Evolutionary conservation across 1,140 invertebrate genomes (phyloP), one percentile per base, ranked within the genome.

Genomic region (Meloidogyne floridensis): DNA sequence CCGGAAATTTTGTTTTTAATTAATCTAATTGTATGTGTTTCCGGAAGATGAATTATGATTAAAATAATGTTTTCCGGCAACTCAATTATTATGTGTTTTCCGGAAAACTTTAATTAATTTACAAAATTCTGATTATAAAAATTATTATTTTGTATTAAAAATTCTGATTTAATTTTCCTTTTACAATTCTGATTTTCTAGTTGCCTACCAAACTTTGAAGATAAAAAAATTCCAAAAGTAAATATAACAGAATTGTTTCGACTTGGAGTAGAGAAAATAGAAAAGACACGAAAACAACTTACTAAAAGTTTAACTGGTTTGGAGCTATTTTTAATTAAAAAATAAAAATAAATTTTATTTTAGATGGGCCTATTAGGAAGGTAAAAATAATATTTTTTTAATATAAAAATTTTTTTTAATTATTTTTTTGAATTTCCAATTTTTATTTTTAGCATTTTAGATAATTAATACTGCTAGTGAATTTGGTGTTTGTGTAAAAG

Each of bases 221-320:
- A 65, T n/a, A 65, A 65, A 18, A 43, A 51, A 74, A 74, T 86
- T 42, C 82, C 51, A 43, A 83, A 88, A 75, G 82, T 89, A 15
- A 88, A 87, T 80, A 87, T 87, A 75, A 77, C 84, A 6, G 88
- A 87, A 80, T 77, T 87, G 79, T 88, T 87, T 53, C 69, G 77
- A 18, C 72, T 89, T 59, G 86, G 83, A 20, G 85, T 87, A 15
- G 82, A 87, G 3, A 78, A 81, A 42, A 87, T 87, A 72, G 78
- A 79, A 4, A 87, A 85, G 53, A 86, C 83, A 13, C 83, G 82
- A 69, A 59, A 11, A 56, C 85, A 86, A 32, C 42, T 83, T 18
- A 82, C 80, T 18, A 87, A 87, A 75, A 87, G 42, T 54, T 54
- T 87, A n/a, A 53, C 86, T 20, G 72, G 59, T 79, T 53, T 4